Base-by-base conservation (phyloP, 2,797 vertebrate genomes). In the Nyctibius grandis region DNA sequence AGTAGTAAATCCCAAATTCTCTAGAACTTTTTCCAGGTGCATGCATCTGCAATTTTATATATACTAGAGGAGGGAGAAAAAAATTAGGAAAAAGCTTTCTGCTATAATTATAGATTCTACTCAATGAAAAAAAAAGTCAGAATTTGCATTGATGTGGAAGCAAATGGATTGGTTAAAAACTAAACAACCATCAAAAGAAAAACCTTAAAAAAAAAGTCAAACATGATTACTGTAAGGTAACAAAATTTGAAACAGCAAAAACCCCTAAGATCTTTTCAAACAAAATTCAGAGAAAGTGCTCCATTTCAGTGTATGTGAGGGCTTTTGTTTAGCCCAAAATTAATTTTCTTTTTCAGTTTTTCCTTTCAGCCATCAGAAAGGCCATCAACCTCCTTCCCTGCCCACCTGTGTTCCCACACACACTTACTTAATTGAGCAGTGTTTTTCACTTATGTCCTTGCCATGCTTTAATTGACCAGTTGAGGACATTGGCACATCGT, bases 301-400 rank as follows among this genome's bases (percentile, higher is more conserved):
- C 33, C 0, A 1, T 72, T 85, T 64, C 22, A 25, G 31, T 17
- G 7, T 50, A 31, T 17, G 11, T 0, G 1, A 90, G n/a, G 1
- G 1, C 11, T 88, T 88, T 77, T 51, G 10, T 42, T 63, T 12
- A 74, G n/a, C 22, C 11, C 7, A 6, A 68, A 69, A 68, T 26
- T 2, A 34, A 36, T 85, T 59, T 81, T 60, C 14, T 63, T 78
- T 64, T 73, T n/a, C 8, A 9, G 5, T 34, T 76, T 74, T 80
- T 45, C 8, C 23, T 54, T 70, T 65, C 4, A 22, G 31, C 31
- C 25, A 14, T 22, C 25, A 56, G 25, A 40, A 72, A 45, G 26
- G 12, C 31, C 40, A 33, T 36, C 63, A 56, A 6, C 6, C 18
- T 44, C 17, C 40, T 63, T 29, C 29, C 20, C 19, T 80, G 20